Evolutionary conservation across 2,797 vertebrate genomes (phyloP), one percentile per base, ranked within the genome.

Genomic region (Eurystomus glaucurus): DNA sequence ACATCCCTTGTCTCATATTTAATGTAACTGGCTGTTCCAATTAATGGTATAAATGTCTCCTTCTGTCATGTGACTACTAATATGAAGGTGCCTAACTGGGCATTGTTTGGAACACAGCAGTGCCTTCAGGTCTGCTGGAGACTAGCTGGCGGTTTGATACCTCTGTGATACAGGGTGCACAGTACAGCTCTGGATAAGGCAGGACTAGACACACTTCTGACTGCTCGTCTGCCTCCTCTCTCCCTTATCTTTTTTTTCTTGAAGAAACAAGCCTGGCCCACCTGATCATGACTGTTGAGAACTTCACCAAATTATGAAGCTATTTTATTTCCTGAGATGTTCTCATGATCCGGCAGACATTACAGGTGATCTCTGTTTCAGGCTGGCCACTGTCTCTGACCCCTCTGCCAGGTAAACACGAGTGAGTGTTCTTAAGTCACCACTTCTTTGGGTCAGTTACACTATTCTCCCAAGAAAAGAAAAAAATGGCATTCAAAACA

Each of bases 121-220:
- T 61, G 74, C 58, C 72, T 50, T 45, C 51, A 19, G 46, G 16
- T 35, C 66, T 72, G 60, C 54, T 6, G 3, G 15, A 50, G 66
- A 21, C 39, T 4, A 11, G 58, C 58, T 28, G 35, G 50, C 41
- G 62, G 28, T 80, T 31, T 68, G 5, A 11, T 29, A 21, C 7
- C 46, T 28, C 0, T 16, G 25, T 43, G 41, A 16, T 5, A 19
- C 0, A 2, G 58, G 66, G 16, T 1, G 1, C 10, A 3, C 33
- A 17, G n/a, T 11, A n/a, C 48, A 10, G 61, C 72, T 48, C 57
- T 8, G 31, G 31, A 3, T 48, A 50, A 14, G 6, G 71, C 55
- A 26, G 62, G 39, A 15, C 33, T n/a, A n/a, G 68, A 28, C 45
- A 46, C 11, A 2, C 31, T 45, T 46, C 48, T 39, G 48, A 46